Conservation (phyloP, 37 sponge, comb jelly and placozoan genomes). For the Hexactinellida sp. region DNA sequence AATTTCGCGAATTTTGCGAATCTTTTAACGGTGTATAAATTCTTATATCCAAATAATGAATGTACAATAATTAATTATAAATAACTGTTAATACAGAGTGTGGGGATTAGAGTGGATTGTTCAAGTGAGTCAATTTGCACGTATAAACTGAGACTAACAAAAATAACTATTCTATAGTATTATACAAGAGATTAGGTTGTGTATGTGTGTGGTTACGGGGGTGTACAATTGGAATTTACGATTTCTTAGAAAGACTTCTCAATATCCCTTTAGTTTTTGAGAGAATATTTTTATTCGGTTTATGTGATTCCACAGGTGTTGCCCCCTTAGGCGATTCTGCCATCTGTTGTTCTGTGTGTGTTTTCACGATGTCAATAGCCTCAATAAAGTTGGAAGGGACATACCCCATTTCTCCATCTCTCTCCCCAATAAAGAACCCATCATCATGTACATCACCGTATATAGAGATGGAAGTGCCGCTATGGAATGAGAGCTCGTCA, state of each 20-base stretch:
- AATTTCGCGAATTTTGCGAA: no score
- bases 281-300: neutral
- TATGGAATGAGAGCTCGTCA: conserved; percentile 6
- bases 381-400: neutral
- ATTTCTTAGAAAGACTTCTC: conserved; percentile 1
- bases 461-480: neutral
- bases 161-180: neutral
- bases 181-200: neutral
- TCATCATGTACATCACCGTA: neutral
- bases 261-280: neutral
- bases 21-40: no score
- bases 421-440: neutral
- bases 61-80: no score
- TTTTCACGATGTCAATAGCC: neutral
- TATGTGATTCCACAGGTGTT: neutral
- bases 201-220: neutral
- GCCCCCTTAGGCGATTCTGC: neutral
- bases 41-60: no score
- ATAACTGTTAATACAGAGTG: no score
- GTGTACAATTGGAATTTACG: neutral
- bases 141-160: neutral
- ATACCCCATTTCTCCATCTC: neutral
- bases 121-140: conserved; percentile 6
- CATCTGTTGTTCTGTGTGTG: neutral
- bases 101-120: no score